Conservation (phyloP, 2,797 vertebrate genomes). For the Rhabdophis nuchalis region DNA sequence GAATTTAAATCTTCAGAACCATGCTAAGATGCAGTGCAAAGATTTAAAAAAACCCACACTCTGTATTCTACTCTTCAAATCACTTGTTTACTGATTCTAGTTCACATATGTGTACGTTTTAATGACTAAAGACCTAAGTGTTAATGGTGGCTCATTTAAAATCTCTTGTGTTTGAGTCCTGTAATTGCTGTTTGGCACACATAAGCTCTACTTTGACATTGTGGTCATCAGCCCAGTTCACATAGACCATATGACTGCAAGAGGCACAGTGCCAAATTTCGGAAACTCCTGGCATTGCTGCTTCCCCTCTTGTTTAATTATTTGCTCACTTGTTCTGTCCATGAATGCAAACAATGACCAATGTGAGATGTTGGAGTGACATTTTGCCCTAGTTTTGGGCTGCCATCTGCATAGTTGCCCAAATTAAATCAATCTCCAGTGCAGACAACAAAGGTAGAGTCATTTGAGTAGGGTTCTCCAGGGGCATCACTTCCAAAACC, state of each 20-base stretch:
- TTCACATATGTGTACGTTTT: not conserved
- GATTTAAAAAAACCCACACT: not conserved
- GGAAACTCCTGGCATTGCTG: not conserved
- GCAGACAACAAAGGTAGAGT: not conserved
- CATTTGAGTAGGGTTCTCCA: not conserved
- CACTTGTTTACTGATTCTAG: not conserved
- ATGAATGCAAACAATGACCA: not conserved
- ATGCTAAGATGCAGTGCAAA: not conserved
- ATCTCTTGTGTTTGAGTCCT: not conserved
- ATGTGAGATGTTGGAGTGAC: not conserved
- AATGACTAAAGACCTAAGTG: not conserved
- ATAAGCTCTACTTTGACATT: not conserved
- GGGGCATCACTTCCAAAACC: not conserved
- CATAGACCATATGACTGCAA: not conserved
- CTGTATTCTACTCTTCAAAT: not conserved
- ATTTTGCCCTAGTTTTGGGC: not conserved
- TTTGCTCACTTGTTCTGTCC: not conserved
- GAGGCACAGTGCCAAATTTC: not conserved
- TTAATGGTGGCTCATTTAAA: not conserved
- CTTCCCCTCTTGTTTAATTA: not conserved
- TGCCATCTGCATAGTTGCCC: not conserved
- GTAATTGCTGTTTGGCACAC: not conserved
- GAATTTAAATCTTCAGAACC: not conserved
- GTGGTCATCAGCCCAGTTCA: not conserved
- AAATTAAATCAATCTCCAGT: not conserved